Percentiles rank a stretch among this genome's conserved stretches.
These are phyloP conservation scores for Drosophila seguyi DNA, from an alignment of 1,140 invertebrate genomes.

Conservation along the genomic window DNA sequence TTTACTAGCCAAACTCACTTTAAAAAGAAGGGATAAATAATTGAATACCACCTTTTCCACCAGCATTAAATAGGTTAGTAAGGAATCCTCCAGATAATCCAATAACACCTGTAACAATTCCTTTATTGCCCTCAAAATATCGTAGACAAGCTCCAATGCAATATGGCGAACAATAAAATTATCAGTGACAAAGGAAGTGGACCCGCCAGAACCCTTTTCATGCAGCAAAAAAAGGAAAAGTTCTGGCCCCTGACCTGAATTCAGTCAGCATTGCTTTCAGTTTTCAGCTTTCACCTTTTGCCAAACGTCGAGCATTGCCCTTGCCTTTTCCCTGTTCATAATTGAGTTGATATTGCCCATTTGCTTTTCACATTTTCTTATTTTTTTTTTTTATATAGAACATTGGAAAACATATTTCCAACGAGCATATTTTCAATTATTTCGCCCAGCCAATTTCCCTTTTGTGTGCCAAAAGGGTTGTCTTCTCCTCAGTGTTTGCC, in stretches of 20 bases:
- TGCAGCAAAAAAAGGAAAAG: conserved; percentile 6
- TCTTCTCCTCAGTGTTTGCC: conserved; percentile 29
- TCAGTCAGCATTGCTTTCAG: background rate
- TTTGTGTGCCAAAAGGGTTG: conserved; percentile 44
- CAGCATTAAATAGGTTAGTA: background rate
- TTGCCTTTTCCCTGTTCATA: conserved; percentile 44
- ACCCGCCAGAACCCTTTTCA: conserved; percentile 37
- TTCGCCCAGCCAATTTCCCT: conserved; percentile 47
- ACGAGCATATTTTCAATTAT: conserved; percentile 77
- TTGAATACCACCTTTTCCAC: too few species aligned
- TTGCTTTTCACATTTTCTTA: conserved; percentile 44
- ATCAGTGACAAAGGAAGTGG: conserved; percentile 29
- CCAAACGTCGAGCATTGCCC: conserved; percentile 12
- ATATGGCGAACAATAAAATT: conserved; percentile 31
- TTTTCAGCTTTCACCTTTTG: conserved; percentile 16
- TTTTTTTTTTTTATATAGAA: conserved; percentile 25
- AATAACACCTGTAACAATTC: conserved; percentile 24
- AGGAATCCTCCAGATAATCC: background rate
- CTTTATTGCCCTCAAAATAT: conserved; percentile 15
- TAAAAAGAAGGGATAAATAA: background rate
- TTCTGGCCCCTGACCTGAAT: conserved; percentile 37
- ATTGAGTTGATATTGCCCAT: conserved; percentile 65
- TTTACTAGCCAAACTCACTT: background rate
- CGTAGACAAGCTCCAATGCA: background rate
- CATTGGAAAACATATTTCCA: conserved; percentile 57